Percentiles rank a stretch among this genome's conserved stretches.
Evolutionary conservation across 2,888 invertebrate genomes (phyloP).

Genomic region (Esperia sulphurella): DNA sequence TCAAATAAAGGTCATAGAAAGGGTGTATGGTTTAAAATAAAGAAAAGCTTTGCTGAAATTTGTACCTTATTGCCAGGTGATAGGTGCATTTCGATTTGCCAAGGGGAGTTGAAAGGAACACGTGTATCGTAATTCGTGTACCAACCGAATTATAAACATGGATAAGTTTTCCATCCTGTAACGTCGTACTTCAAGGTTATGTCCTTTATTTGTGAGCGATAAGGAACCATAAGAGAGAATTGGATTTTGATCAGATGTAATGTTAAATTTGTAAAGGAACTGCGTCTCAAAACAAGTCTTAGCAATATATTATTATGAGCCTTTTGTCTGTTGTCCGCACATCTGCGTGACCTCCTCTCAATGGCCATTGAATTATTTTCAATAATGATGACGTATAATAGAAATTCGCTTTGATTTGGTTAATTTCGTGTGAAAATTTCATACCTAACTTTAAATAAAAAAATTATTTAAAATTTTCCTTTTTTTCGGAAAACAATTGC

Average conservation of each 20-base stretch:
- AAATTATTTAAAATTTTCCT: too few species aligned
- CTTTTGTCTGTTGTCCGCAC: constrained; percentile 46
- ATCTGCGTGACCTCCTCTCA: constrained; percentile 62
- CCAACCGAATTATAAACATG: constrained; percentile 38
- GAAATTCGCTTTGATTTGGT: constrained; percentile 14
- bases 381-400: constrained; percentile 23
- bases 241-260: constrained; percentile 1
- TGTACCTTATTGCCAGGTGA: constrained; percentile 56
- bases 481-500: too few species aligned
- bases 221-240: neutral
- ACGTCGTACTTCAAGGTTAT: neutral
- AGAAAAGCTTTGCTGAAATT: constrained; percentile 3
- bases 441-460: too few species aligned
- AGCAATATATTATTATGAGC: constrained; percentile 44
- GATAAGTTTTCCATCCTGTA: constrained; percentile 14
- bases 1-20: neutral
- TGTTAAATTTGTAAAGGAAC: constrained; percentile 32
- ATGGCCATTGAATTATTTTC: constrained; percentile 49
- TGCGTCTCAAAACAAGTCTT: constrained; percentile 54
- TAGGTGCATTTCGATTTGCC: constrained; percentile 49
- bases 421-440: constrained; percentile 8
- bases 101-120: constrained; percentile 48
- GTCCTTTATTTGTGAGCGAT: neutral
- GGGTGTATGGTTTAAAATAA: neutral
- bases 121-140: constrained; percentile 53